Base-by-base conservation (phyloP, 2,113 vertebrate genomes). In the Anguilla japonica region DNA sequence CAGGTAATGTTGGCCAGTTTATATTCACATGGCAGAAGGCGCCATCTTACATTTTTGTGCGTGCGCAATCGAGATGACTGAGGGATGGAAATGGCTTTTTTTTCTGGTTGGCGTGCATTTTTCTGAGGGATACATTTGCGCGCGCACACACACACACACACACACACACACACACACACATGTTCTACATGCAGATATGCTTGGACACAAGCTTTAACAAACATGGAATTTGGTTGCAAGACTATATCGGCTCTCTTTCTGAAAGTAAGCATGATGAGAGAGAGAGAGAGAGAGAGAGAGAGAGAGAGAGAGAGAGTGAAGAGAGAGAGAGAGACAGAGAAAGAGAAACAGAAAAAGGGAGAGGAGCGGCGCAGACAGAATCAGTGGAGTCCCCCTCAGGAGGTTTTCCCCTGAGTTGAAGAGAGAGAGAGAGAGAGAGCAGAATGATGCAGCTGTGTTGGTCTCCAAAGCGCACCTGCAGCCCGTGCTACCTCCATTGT, bases 351-450 rank as follows among this genome's bases (percentile, higher is more conserved):
- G 89, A 84, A 87, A 86, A 86, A 86, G 84, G 82, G 86, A 82
- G 41, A 82, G 88, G 78, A 75, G 87, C 40, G 14, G 82, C 5
- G 83, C 87, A 81, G 50, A 86, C 34, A 87, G 88, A 87, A 87
- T 88, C 89, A 89, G 90, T 92, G 92, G 88, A 89, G 82, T 75
- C 71, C 11, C 11, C 71, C 26, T 26, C 11, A 34, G n/a, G 71
- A 90, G 90, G 88, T 89, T 89, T 89, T 91, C 90, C 91, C 56
- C 15, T 1, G 85, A 91, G 91, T 91, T 79, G 0, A 80, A 80
- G 84, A 89, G 60, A 53, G 50, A 53, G 84, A 89, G 60, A 53
- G 50, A 53, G 79, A 81, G 87, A 60, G 83, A 88, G 80, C 60
- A 67, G 60, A 67, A 67, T n/a, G 11, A 6, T 75, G 5, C 71